phyloP scores from a whole-genome alignment of 2,797 vertebrate species.

The Myiotriccus ornatus region DNA sequence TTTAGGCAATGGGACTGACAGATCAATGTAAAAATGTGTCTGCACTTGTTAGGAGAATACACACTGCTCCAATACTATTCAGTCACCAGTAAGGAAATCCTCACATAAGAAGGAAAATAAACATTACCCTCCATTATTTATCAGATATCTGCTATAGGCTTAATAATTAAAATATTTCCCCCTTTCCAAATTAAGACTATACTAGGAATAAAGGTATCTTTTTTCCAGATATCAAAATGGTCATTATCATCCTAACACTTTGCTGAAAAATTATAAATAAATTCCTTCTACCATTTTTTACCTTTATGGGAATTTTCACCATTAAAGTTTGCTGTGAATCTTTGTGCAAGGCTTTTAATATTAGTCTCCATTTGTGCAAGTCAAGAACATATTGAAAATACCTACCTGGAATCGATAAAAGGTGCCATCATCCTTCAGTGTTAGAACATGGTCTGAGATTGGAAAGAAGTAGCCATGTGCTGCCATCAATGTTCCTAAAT shows the following conservation, averaged over 20 bases:
- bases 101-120: not conserved
- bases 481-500: conserved; percentile 94
- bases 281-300: not conserved
- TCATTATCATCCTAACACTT: not conserved
- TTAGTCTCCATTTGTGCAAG: not conserved
- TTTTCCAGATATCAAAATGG: not conserved
- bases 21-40: not conserved
- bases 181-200: not conserved
- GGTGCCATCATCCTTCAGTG: conserved; percentile 94
- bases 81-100: not conserved
- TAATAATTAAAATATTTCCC: not conserved
- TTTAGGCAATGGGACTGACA: not conserved
- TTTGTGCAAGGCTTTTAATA: not conserved
- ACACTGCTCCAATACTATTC: not conserved
- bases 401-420: conserved; percentile 96
- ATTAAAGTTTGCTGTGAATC: not conserved
- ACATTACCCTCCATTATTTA: not conserved
- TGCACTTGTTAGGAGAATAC: not conserved
- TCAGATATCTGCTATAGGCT: not conserved
- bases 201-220: not conserved
- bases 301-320: not conserved
- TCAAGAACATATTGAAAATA: not conserved
- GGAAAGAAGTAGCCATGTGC: conserved; percentile 98
- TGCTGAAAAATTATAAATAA: not conserved
- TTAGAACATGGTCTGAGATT: conserved; percentile 96